Base-by-base conservation (phyloP, 2,888 invertebrate species). In the Teinopalpus imperialis region DNA sequence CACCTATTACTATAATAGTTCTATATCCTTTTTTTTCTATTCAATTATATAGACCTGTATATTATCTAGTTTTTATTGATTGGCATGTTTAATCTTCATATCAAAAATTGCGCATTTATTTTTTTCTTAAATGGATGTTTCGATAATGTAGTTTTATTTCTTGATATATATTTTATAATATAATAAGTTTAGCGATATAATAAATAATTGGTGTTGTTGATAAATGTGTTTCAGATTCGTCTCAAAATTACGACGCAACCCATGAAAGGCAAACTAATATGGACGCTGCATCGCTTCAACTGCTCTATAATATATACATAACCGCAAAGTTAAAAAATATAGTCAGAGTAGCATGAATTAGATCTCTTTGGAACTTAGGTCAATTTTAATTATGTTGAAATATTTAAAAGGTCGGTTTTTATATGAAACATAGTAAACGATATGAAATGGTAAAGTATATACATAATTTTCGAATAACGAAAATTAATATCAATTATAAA, bases 161-260 rank as follows among this genome's bases (percentile, higher is more conserved):
- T n/a, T n/a, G n/a, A n/a, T n/a, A n/a, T n/a, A n/a, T n/a, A n/a
- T n/a, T n/a, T n/a, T n/a, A n/a, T n/a, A n/a, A n/a, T n/a, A n/a
- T n/a, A 21, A 34, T 21, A 10, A 1, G 3, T 8, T 34, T 16
- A 16, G 2, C 2, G 4, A 4, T 16, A 16, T 4, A 16, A 3
- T 3, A 16, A 16, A 16, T 16, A 16, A 16, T 4, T 3, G 4
- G 16, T 24, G 3, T 23, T 34, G 37, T 30, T 43, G 14, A 24
- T 60, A 48, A 43, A 59, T 9, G 30, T 59, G 48, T 76, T 75
- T 52, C 86, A 87, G 87, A 57, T 85, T 87, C 68, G 86, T 87
- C 79, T 75, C 83, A 56, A 87, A 83, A 66, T 66, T 87, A 56
- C 81, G 86, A 53, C 85, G 87, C 60, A 83, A 74, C 57, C 80